Conservation (phyloP, 1,140 invertebrate species). For the Oryzaephilus surinamensis region DNA sequence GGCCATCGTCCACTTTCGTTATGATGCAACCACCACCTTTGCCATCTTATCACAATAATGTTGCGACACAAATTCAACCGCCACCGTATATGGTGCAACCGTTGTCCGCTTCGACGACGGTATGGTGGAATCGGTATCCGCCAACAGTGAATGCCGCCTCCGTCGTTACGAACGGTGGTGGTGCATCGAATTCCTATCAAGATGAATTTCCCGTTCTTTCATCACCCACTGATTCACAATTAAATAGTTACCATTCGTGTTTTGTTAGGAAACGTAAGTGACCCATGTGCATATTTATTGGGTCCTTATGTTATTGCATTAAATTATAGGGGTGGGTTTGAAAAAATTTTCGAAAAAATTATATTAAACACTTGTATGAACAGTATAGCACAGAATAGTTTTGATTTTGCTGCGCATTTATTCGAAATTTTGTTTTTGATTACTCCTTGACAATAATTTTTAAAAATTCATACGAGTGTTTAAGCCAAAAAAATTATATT, state of each 20-base stretch:
- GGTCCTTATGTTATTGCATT: slow-evolving; percentile 6
- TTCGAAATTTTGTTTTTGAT: too few relatives aligned
- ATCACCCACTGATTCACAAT: slow-evolving; percentile 13
- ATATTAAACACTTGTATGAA: neutral
- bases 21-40: slow-evolving; percentile 29
- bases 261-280: slow-evolving; percentile 31
- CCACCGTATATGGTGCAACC: slow-evolving; percentile 21
- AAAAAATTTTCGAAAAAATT: neutral
- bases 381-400: too few relatives aligned
- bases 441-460: too few relatives aligned
- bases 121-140: slow-evolving; percentile 26
- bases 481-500: too few relatives aligned
- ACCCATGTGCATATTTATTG: slow-evolving; percentile 9
- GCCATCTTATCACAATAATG: too few relatives aligned
- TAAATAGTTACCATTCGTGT: slow-evolving; percentile 17
- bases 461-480: too few relatives aligned
- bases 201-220: slow-evolving; percentile 20
- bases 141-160: too few relatives aligned
- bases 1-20: slow-evolving; percentile 23
- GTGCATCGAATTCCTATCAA: too few relatives aligned
- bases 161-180: too few relatives aligned
- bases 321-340: neutral
- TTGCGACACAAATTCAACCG: too few relatives aligned
- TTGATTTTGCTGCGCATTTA: too few relatives aligned
- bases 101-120: slow-evolving; percentile 17